Conservation (phyloP, 2,113 vertebrate genomes). For the Phaethornis superciliosus region DNA sequence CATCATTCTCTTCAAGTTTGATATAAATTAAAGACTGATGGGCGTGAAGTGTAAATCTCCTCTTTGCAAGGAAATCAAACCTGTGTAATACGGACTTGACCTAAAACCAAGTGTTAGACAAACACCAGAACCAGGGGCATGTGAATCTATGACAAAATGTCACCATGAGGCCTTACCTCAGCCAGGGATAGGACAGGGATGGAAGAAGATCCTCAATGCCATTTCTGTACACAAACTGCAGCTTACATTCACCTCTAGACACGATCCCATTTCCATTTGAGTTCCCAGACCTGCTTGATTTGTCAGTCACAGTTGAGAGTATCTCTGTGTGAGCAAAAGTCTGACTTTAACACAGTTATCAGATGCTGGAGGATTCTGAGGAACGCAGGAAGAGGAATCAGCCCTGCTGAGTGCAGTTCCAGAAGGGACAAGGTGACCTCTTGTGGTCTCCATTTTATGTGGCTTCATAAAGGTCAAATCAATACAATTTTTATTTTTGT, state of each 20-base stretch:
- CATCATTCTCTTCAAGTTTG: fast-evolving
- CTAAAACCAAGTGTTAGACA: not conserved
- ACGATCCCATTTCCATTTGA: not conserved
- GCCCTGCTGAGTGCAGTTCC: fast-evolving
- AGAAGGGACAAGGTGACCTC: slow-evolving; percentile 24
- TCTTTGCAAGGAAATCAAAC: not conserved
- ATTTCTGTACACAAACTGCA: not conserved
- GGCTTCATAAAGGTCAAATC: not conserved
- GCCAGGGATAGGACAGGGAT: not conserved
- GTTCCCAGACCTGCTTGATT: not conserved
- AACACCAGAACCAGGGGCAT: not conserved
- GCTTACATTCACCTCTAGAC: not conserved
- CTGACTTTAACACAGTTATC: not conserved
- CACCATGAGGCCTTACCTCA: not conserved
- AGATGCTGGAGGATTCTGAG: not conserved
- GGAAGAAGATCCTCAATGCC: not conserved
- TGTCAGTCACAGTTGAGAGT: not conserved
- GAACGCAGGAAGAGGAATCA: not conserved
- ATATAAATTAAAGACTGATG: not conserved
- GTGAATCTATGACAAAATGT: not conserved
- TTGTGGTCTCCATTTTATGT: not conserved
- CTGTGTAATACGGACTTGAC: not conserved
- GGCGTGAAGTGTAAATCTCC: not conserved
- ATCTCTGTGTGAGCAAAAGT: not conserved
- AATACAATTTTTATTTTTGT: not conserved